A percentile compares a stretch with the other conserved stretches of the same genome.
Conservation (phyloP, 2,888 invertebrate genomes). For the Brachyopa scutellaris region DNA sequence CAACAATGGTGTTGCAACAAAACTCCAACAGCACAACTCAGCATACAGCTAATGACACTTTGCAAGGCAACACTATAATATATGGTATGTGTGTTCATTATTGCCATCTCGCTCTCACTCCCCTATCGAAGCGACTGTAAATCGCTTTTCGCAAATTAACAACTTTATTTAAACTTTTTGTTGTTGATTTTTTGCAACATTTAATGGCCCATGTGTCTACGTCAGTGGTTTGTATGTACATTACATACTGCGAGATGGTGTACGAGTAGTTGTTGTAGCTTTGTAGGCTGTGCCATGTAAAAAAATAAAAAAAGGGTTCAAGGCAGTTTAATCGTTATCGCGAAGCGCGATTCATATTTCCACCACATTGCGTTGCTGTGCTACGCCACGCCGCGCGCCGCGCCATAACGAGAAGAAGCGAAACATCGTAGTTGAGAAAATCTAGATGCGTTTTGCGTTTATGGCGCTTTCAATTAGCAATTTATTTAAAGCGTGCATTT, state of each 20-base stretch:
- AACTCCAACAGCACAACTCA: conserved; percentile 6
- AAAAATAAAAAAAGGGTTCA: conserved; percentile 59
- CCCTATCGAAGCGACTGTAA: conserved; percentile 33
- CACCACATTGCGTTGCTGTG: conserved; percentile 37
- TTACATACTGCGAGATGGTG: not conserved
- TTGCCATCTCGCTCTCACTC: not conserved
- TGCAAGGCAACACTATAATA: conserved; percentile 40
- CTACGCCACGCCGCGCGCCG: no score
- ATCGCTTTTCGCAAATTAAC: conserved; percentile 71
- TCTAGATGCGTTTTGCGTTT: conserved; percentile 49
- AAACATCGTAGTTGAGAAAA: conserved; percentile 27
- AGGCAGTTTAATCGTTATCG: conserved; percentile 68
- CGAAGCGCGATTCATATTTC: conserved; percentile 61
- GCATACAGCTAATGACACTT: conserved; percentile 61
- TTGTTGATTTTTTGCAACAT: conserved; percentile 14
- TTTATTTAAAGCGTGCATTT: conserved; percentile 67
- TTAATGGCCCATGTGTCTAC: conserved; percentile 53
- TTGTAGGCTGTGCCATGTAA: not conserved
- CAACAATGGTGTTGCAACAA: conserved; percentile 19
- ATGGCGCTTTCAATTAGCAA: conserved; percentile 66
- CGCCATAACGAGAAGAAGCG: no score
- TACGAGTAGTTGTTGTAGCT: conserved; percentile 1
- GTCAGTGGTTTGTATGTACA: conserved; percentile 32
- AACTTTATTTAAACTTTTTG: conserved; percentile 56
- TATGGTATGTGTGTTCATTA: conserved; percentile 2